Conservation (phyloP, 1,140 invertebrate genomes). For the Zophobas atratus region DNA sequence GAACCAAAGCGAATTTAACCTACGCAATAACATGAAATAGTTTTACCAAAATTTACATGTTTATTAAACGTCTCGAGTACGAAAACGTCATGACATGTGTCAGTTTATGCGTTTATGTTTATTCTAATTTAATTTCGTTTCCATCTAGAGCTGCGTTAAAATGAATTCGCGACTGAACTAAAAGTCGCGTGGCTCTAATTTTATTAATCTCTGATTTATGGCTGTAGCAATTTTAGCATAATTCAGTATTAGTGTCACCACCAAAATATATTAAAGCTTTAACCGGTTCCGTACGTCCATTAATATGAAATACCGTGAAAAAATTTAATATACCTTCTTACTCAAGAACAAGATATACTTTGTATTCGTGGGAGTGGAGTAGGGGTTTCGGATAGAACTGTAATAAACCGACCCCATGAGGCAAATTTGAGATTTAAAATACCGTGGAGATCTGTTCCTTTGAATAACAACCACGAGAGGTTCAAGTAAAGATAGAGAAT, state of each 20-base stretch:
- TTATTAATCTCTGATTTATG: not conserved
- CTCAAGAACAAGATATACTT: constrained; percentile 29
- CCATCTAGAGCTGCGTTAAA: no score
- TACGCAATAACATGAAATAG: not conserved
- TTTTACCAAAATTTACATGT: no score
- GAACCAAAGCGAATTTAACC: constrained; percentile 7
- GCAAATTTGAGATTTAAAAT: constrained; percentile 40
- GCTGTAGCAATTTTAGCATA: not conserved
- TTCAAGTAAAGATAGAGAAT: constrained; percentile 33
- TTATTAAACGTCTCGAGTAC: no score
- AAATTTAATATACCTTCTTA: constrained; percentile 29
- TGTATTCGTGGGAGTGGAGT: constrained; percentile 7
- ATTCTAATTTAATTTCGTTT: no score
- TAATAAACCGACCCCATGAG: constrained; percentile 37
- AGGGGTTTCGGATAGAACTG: constrained; percentile 20
- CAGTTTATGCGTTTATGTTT: no score
- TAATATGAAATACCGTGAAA: constrained; percentile 20
- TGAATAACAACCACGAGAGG: constrained; percentile 37
- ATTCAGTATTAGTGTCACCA: constrained; percentile 19
- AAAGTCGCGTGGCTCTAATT: no score
- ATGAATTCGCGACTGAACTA: no score
- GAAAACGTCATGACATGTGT: no score
- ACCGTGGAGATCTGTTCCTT: constrained; percentile 35
- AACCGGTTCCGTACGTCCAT: constrained; percentile 26
- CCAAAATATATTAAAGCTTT: constrained; percentile 2